Evolutionary conservation across 2,113 vertebrate genomes (phyloP), one percentile per base, ranked within the genome.

Genomic region (Neotoma lepida): DNA sequence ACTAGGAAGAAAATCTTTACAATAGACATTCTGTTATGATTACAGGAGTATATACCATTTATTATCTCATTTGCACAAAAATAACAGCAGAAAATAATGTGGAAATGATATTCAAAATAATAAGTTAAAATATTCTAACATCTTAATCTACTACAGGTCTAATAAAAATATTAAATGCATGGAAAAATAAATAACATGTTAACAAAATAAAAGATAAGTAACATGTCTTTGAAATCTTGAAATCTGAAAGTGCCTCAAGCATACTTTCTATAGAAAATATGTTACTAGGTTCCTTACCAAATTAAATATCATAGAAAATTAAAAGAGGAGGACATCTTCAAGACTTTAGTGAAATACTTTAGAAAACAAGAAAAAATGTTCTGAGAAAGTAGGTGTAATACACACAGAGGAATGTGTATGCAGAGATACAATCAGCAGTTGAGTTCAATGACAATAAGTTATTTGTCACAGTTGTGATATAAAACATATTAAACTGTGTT

Each of bases 301-400:
- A 94, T 58, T 73, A 68, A 84, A 54, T 88, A 78, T 54, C 44
- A 78, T 3, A 71, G 22, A 84, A 17, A 84, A 51, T 70, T 91
- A 56, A 88, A 54, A 46, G 18, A 17, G 64, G 7, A 41, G 56
- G 5, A 18, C 76, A 9, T 10, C 14, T 20, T 46, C 2, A 49
- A 51, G 15, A 35, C 44, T 78, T 78, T 44, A 46, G 17, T 41
- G 13, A 39, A 88, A 56, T 77, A 54, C 4, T 56, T 94, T n/a
- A 88, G 17, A 91, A 85, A 88, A 78, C 6, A 56, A 64, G n/a
- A 54, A 91, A 91, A 94, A 35, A 2, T n/a, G 68, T 88, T 91
- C 3, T 88, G 54, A 63, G 39, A 81, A 49, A 66, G 13, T 46
- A 68, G 33, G 26, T 92, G 33, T 92, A 58, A 76, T 46, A 61